These are phyloP conservation scores for Acipenser oxyrinchus DNA, from an alignment of 2,797 vertebrate species.

Conservation along the genomic window DNA sequence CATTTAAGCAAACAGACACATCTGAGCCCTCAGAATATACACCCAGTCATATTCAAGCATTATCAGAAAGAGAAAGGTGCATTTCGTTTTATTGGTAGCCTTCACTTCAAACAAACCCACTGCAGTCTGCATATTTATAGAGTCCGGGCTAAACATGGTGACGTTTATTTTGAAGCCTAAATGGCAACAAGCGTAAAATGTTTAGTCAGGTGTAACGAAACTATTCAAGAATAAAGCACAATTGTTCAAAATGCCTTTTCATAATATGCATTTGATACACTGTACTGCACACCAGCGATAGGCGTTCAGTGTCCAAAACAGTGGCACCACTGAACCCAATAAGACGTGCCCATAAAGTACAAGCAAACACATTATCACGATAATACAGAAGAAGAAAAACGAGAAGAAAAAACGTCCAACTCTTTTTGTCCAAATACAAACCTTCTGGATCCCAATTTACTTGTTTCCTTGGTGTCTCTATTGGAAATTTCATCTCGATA, in stretches of 20 bases:
- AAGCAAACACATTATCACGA: no score
- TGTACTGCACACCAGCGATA: no score
- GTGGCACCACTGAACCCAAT: no score
- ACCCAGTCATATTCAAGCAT: constrained; percentile 33
- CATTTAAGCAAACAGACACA: constrained; percentile 29
- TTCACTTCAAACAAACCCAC: constrained; percentile 3
- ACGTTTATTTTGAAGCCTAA: no score
- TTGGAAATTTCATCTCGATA: constrained; percentile 95
- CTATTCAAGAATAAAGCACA: neutral
- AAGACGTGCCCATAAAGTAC: no score
- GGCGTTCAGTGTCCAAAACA: no score
- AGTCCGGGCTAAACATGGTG: no score
- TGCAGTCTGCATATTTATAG: no score
- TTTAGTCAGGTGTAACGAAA: no score
- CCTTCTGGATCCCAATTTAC: constrained; percentile 97
- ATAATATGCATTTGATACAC: neutral
- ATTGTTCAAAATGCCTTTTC: neutral
- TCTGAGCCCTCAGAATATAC: constrained; percentile 36
- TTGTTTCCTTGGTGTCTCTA: constrained; percentile 92
- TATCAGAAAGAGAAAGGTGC: neutral
- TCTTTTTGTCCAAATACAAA: constrained; percentile 50
- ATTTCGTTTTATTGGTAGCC: neutral
- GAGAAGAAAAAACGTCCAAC: no score
- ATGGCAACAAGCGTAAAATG: no score
- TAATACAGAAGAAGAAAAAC: no score